A percentile compares a stretch with the other conserved stretches of the same genome.
Evolutionary conservation across 1,140 invertebrate species (phyloP).

Genomic region (Pinna nobilis): DNA sequence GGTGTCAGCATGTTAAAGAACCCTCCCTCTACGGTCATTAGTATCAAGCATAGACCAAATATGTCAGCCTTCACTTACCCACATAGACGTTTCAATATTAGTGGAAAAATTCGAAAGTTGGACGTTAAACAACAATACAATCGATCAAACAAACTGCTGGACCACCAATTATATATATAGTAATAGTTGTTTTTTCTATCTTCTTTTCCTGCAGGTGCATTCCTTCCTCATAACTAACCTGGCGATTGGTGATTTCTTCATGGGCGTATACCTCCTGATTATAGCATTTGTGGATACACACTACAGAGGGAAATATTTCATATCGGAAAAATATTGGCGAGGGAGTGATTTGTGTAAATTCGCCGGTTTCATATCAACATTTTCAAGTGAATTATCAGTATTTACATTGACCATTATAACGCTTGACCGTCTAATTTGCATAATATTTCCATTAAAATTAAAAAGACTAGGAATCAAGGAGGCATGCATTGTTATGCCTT

Average conservation of each 20-base stretch:
- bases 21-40: too few species aligned
- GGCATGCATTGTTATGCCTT: constrained; percentile 74
- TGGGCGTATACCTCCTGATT: constrained; percentile 78
- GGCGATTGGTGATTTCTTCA: constrained; percentile 78
- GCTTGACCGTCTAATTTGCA: constrained; percentile 78
- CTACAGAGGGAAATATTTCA: constrained; percentile 78
- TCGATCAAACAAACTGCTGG: not conserved
- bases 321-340: constrained; percentile 77
- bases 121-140: too few species aligned
- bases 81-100: too few species aligned
- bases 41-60: too few species aligned
- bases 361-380: constrained; percentile 81
- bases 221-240: constrained; percentile 81
- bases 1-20: too few species aligned
- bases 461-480: constrained; percentile 73
- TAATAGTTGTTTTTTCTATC: too few species aligned
- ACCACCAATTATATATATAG: not conserved
- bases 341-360: constrained; percentile 77
- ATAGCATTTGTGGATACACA: constrained; percentile 77
- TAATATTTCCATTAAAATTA: constrained; percentile 77
- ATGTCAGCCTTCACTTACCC: too few species aligned
- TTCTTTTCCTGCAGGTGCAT: constrained; percentile 76
- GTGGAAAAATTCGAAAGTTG: too few species aligned
- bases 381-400: constrained; percentile 82
- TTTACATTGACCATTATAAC: constrained; percentile 80